phyloP scores from a whole-genome alignment of 2,113 vertebrate species.

The Eudyptes chrysolophus region DNA sequence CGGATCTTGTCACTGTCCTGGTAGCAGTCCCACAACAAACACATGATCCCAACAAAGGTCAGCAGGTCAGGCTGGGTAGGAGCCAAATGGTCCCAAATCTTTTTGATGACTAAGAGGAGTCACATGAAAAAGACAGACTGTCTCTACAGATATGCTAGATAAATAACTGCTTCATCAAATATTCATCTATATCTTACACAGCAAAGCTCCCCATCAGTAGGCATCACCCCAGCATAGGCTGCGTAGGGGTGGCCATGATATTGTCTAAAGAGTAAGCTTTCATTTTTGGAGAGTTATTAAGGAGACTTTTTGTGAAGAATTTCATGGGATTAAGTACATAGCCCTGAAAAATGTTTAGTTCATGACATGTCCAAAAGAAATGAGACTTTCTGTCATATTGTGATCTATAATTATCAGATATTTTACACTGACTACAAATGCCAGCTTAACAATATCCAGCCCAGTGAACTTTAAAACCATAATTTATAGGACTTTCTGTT shows the following conservation, averaged over 20 bases:
- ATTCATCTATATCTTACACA: background rate
- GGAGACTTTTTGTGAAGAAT: background rate
- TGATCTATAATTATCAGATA: background rate
- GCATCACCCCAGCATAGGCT: background rate
- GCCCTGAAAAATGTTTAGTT: background rate
- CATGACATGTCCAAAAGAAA: background rate
- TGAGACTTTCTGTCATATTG: background rate
- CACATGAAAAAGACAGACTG: background rate
- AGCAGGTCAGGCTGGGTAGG: accelerated
- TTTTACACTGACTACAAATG: background rate
- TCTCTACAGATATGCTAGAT: background rate
- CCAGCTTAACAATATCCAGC: background rate
- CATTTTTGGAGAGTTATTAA: background rate
- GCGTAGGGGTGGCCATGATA: background rate
- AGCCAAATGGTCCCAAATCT: background rate
- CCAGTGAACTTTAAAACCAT: background rate
- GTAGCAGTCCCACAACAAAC: background rate
- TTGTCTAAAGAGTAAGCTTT: background rate
- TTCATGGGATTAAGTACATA: background rate
- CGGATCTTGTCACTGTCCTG: background rate
- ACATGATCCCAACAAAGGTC: background rate
- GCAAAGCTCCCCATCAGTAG: background rate
- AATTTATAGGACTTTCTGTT: background rate
- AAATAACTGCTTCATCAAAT: constrained; percentile 36
- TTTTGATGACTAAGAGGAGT: background rate